phyloP scores from a whole-genome alignment of 2,888 invertebrate genomes.

The Harmothoe impar region DNA sequence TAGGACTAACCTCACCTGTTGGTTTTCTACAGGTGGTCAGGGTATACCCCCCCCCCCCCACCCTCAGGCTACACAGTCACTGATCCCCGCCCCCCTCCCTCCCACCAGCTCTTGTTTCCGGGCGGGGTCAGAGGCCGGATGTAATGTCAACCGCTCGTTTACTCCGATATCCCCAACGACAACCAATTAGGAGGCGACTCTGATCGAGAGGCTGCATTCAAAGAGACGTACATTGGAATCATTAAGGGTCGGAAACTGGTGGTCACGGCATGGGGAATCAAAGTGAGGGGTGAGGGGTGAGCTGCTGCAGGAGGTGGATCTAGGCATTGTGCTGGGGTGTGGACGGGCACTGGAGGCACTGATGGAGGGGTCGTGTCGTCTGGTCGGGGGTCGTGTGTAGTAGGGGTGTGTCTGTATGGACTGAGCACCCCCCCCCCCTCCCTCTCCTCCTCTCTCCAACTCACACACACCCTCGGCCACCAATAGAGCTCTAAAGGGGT shows the following conservation, averaged over 20 bases:
- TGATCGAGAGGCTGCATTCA: constrained; percentile 42
- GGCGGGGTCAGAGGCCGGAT: constrained; percentile 41
- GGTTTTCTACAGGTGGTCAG: no score
- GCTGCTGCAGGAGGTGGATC: background rate
- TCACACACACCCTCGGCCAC: no score
- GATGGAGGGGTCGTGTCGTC: background rate
- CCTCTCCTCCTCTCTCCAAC: no score
- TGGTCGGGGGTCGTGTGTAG: background rate
- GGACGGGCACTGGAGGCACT: background rate
- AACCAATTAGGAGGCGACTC: constrained; percentile 33
- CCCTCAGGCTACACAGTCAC: no score
- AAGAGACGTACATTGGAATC: constrained; percentile 47
- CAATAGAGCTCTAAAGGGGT: no score
- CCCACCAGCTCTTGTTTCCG: background rate
- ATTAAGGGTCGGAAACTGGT: background rate
- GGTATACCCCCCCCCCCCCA: no score
- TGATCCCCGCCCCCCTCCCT: no score
- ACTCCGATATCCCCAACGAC: constrained; percentile 15
- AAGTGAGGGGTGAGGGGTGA: background rate
- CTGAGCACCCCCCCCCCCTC: no score
- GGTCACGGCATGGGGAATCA: constrained; percentile 34
- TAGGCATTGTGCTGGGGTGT: no score
- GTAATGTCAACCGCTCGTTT: constrained; percentile 59
- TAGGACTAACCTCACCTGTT: no score
- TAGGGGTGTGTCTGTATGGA: background rate